Conservation (phyloP, 2,113 vertebrate species). For the Rhegmatorhina hoffmannsi region DNA sequence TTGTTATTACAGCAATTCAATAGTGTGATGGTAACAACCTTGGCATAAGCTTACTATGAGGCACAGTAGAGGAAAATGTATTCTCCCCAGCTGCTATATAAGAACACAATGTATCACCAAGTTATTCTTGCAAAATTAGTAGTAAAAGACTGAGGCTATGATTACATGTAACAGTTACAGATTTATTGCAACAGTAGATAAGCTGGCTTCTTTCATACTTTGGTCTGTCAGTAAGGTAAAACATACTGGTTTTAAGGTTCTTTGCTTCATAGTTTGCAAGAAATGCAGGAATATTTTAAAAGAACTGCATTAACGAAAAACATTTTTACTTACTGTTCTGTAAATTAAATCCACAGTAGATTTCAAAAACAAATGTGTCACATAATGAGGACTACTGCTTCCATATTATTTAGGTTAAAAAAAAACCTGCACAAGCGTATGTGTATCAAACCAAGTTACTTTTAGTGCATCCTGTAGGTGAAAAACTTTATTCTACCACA, state of each 20-base stretch:
- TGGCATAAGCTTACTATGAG: not conserved
- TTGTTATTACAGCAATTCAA: not conserved
- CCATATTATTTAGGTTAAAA: not conserved
- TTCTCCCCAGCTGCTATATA: not conserved
- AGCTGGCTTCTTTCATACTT: not conserved
- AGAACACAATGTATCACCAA: not conserved
- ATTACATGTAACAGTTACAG: not conserved
- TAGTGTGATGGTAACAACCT: not conserved
- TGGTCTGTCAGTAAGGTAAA: not conserved
- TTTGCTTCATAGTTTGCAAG: not conserved
- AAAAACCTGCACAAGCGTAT: not conserved
- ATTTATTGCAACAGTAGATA: not conserved
- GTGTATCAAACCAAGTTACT: not conserved
- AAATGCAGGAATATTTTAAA: not conserved
- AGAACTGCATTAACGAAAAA: not conserved
- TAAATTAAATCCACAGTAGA: not conserved
- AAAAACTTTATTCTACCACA: not conserved
- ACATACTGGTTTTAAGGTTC: not conserved
- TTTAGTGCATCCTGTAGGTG: not conserved
- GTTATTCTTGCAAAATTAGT: not conserved
- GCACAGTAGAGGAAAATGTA: not conserved
- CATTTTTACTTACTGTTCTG: not conserved
- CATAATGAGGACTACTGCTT: not conserved
- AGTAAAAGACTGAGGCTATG: not conserved
- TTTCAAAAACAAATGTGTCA: not conserved